Conservation (phyloP, 1,140 invertebrate genomes). For the Drosophila cardini region DNA sequence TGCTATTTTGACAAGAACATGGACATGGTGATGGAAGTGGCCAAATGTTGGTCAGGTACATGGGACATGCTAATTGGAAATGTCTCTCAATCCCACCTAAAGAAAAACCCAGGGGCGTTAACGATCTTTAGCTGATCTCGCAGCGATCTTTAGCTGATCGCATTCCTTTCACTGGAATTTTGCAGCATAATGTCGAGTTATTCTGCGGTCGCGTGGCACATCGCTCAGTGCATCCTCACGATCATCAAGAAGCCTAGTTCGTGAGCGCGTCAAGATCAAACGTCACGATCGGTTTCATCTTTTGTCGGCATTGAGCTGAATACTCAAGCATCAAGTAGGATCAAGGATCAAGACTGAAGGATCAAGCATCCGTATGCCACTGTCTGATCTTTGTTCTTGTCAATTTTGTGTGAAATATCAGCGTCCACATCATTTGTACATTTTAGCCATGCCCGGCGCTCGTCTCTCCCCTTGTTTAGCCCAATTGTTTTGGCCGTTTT, state of each 20-base stretch:
- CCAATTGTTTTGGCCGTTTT: constrained; percentile 68
- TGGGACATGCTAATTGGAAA: constrained; percentile 73
- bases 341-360: neutral
- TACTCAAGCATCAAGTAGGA: neutral
- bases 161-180: constrained; percentile 60
- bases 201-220: constrained; percentile 76
- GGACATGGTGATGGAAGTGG: neutral
- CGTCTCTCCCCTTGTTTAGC: constrained; percentile 45
- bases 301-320: constrained; percentile 53
- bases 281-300: constrained; percentile 49
- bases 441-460: constrained; percentile 76
- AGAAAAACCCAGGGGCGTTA: constrained; percentile 40
- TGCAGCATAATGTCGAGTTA: constrained; percentile 58
- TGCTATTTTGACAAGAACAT: constrained; percentile 74
- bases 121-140: constrained; percentile 67
- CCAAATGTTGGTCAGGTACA: constrained; percentile 55
- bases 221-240: constrained; percentile 67
- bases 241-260: constrained; percentile 20
- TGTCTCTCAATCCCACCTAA: constrained; percentile 12
- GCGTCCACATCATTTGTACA: constrained; percentile 70
- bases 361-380: constrained; percentile 9
- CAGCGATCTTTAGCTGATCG: neutral
- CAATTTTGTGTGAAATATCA: constrained; percentile 64
- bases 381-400: constrained; percentile 52
- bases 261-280: constrained; percentile 66